A percentile compares a stretch with the other conserved stretches of the same genome.
These are phyloP conservation scores for Rhinella marina DNA, from an alignment of 2,797 vertebrate genomes.

Conservation along the genomic window DNA sequence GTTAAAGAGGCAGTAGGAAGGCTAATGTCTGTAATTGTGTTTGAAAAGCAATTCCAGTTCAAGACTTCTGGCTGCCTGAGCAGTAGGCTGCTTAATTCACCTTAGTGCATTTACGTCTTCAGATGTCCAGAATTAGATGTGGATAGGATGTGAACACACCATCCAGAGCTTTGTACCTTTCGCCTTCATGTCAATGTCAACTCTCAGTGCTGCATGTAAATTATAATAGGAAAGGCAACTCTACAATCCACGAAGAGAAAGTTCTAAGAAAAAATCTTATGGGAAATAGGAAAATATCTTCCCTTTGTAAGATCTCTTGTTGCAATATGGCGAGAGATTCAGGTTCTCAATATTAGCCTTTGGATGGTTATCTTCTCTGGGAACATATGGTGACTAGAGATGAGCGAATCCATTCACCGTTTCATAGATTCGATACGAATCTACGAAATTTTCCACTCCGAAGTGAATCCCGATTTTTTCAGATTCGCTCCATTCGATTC, in stretches of 20 bases:
- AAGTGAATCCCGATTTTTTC: too few species aligned
- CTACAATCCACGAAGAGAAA: background rate
- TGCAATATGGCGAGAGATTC: too few species aligned
- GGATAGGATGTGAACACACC: slow-evolving; percentile 4
- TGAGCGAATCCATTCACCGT: too few species aligned
- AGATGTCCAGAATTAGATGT: background rate
- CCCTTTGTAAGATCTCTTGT: too few species aligned
- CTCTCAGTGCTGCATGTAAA: background rate
- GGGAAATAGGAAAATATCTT: too few species aligned
- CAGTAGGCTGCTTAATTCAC: background rate
- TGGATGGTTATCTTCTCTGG: too few species aligned
- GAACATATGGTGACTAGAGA: too few species aligned
- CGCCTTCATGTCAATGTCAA: slow-evolving; percentile 8
- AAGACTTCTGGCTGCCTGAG: slow-evolving; percentile 12
- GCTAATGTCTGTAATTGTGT: slow-evolving; percentile 46
- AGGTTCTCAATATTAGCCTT: background rate
- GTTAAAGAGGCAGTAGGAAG: slow-evolving; percentile 31
- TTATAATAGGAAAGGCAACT: background rate
- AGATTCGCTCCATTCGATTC: too few species aligned
- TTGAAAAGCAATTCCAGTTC: slow-evolving; percentile 37
- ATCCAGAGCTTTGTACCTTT: background rate
- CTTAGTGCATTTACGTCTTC: slow-evolving; percentile 30
- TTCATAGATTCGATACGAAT: too few species aligned
- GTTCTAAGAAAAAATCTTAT: too few species aligned
- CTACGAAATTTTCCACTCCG: too few species aligned